Base-by-base conservation (phyloP, 2,113 vertebrate genomes). In the Isichthys henryi region DNA sequence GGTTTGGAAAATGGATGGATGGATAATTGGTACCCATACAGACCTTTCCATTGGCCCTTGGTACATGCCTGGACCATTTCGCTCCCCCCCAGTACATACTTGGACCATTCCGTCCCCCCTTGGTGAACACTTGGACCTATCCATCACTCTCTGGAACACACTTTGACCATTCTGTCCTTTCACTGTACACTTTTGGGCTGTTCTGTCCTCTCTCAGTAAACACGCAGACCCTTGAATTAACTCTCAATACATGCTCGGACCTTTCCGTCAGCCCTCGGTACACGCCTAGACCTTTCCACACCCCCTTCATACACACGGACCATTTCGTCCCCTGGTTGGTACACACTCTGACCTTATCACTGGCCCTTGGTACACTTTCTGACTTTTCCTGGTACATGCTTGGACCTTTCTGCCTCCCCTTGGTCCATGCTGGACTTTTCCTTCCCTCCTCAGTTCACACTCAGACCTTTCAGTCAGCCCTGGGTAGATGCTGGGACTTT, bases 331-430 rank as follows among this genome's bases (percentile, higher is more conserved):
- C 88, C 88, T 8, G 85, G 45, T 19, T 21, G 58, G 45, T 92
- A 90, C 92, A 88, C n/a, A 56, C 21, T 92, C 90, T 92, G 91
- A 95, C 94, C n/a, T n/a, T n/a, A n/a, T n/a, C n/a, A n/a, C n/a
- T n/a, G n/a, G n/a, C n/a, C n/a, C n/a, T n/a, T n/a, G n/a, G n/a
- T n/a, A n/a, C n/a, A n/a, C 53, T 58, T 58, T 53, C 17, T 5
- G 52, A 19, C 17, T 5, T 4, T 17, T 23, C 53, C 23, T 8
- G 21, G 53, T 21, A n/a, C 21, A 58, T 9, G 23, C 56, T 58
- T 23, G 6, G 6, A n/a, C 56, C 56, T 23, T 58, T 58, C 56
- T 58, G 56, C 56, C 6, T 23, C 56, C 52, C 52, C 17, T 0
- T 19, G 50, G 52, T 53, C 19, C 52, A 56, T 21, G 53, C 19